Conservation (phyloP, 2,888 invertebrate genomes). For the Elysia crispata region DNA sequence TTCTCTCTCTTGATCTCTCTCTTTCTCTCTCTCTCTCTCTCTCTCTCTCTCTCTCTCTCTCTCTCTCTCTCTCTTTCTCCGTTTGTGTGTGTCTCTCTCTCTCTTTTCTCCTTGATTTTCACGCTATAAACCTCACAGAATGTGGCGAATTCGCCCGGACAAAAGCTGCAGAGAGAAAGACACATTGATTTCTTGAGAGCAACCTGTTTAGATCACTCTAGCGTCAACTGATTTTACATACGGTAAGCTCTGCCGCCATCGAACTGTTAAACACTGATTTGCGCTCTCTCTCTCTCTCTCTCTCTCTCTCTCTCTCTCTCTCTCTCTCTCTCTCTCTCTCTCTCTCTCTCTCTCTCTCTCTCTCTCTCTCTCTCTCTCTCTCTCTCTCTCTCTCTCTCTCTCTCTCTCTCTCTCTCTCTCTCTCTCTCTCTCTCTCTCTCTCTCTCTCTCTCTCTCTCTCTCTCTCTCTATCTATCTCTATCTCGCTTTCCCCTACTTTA, state of each 20-base stretch:
- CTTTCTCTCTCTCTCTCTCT: too few relatives aligned
- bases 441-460: slow-evolving; percentile 3
- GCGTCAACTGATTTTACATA: too few relatives aligned
- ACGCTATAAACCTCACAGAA: slow-evolving; percentile 33
- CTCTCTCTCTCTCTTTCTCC: too few relatives aligned
- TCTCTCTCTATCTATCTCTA: neutral
- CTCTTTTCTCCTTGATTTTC: too few relatives aligned
- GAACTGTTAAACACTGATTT: neutral
- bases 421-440: neutral
- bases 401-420: neutral
- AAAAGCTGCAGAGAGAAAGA: too few relatives aligned
- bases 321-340: slow-evolving; percentile 11
- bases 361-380: too few relatives aligned
- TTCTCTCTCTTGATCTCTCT: too few relatives aligned
- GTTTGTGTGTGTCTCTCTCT: too few relatives aligned
- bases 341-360: too few relatives aligned
- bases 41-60: too few relatives aligned
- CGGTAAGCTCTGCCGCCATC: neutral
- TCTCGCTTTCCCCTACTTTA: slow-evolving; percentile 17
- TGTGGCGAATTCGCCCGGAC: slow-evolving; percentile 45
- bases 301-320: slow-evolving; percentile 30
- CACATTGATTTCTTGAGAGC: too few relatives aligned
- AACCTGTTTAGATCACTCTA: too few relatives aligned
- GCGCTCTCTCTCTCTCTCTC: neutral
- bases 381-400: slow-evolving; percentile 24